Base-by-base conservation (phyloP, 1,140 invertebrate genomes). In the Ladona fulva region DNA sequence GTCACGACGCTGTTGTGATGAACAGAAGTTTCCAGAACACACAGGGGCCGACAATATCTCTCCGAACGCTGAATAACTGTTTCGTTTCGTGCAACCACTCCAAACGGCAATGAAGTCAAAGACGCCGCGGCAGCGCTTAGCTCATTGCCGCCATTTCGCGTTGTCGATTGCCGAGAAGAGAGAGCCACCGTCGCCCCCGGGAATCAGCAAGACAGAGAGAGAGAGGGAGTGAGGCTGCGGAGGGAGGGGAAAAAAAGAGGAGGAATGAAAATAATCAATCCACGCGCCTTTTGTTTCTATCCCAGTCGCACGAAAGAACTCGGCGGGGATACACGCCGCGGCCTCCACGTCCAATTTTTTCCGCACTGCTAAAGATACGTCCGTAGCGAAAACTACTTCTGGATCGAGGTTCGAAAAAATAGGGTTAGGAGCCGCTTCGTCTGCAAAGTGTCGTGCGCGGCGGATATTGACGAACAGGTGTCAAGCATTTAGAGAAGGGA, bases 251-350 rank as follows among this genome's bases (percentile, higher is more conserved):
- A 66, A 66, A 66, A 66, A 22, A 66, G 52, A 66, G 52, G 52
- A 66, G n/a, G 52, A 16, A 66, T 6, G 52, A 66, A 66, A 66
- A 66, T 66, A 66, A 66, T 66, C 52, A 66, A 66, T 66, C 52
- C 52, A 66, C 52, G 52, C 14, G 52, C 52, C 52, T 66, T 66
- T 66, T 66, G 52, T 66, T 66, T 66, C 52, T 66, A 16, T 66
- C 52, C 16, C 52, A 66, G 52, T 66, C 52, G 52, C 52, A 66
- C 52, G 52, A 66, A 66, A 66, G 52, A 66, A 66, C 52, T 66
- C 52, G 52, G 16, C 52, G 52, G 16, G 52, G 52, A 22, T 19
- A 12, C 52, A 66, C 52, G 52, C 52, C 3, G 52, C 52, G 16
- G n/a, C 52, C 52, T 66, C 52, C 3, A 5, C 52, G n/a, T 16